Percentiles rank a stretch among this genome's conserved stretches.
These are phyloP conservation scores for Microctonus hyperodae DNA, from an alignment of 2,888 invertebrate genomes.

Conservation along the genomic window DNA sequence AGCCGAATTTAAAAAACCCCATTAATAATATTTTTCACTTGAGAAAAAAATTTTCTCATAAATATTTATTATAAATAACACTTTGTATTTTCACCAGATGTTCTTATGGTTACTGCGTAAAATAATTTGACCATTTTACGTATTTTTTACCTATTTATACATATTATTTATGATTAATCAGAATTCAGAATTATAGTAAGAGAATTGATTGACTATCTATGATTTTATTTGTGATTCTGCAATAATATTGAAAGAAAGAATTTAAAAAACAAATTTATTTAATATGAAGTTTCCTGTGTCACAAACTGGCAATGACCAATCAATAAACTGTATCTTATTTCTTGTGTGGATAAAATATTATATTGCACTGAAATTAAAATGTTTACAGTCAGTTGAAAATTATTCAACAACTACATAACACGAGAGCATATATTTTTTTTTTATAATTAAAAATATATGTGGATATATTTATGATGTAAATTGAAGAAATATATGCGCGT, in stretches of 20 bases:
- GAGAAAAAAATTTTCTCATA: too few species aligned
- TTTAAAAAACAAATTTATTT: too few species aligned
- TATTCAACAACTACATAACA: not conserved
- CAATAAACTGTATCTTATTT: not conserved
- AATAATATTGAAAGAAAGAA: not conserved
- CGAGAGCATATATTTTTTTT: not conserved
- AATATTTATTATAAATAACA: too few species aligned
- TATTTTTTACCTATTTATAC: too few species aligned
- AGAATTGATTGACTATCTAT: too few species aligned
- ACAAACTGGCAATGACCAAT: slow-evolving; percentile 1
- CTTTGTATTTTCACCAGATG: too few species aligned
- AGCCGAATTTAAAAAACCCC: too few species aligned
- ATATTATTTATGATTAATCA: too few species aligned
- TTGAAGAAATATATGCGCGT: slow-evolving; percentile 19
- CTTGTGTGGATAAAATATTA: not conserved
- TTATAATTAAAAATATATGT: not conserved
- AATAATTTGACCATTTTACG: too few species aligned
- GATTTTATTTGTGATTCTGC: not conserved
- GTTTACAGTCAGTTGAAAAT: not conserved
- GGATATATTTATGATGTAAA: not conserved
- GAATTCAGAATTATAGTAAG: too few species aligned
- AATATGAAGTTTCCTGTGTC: not conserved
- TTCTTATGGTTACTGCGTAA: too few species aligned
- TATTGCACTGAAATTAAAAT: not conserved
- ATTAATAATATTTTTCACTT: too few species aligned